Conservation (phyloP, 2,797 vertebrate genomes). For the Erethizon dorsatum region DNA sequence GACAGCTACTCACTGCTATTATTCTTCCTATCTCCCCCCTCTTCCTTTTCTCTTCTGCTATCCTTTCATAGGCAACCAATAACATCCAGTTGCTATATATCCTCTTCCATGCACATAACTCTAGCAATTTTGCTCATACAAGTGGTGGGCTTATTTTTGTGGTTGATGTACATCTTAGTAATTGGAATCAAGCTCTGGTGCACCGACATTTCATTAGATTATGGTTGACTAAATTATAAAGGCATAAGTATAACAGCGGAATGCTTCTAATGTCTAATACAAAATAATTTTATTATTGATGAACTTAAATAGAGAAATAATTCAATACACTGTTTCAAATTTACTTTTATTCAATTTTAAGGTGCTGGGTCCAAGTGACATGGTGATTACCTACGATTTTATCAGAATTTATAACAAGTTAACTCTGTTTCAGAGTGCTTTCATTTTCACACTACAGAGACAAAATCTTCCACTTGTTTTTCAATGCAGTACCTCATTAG, state of each 20-base stretch:
- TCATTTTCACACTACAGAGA: not conserved
- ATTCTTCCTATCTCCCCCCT: rapidly evolving
- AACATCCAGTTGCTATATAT: rapidly evolving
- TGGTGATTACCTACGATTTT: not conserved
- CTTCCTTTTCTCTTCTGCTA: not conserved
- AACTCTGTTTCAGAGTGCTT: not conserved
- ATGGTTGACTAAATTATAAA: not conserved
- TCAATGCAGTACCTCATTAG: not conserved
- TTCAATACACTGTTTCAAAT: not conserved
- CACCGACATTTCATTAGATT: not conserved
- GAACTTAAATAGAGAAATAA: constrained; percentile 32
- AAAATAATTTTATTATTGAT: constrained; percentile 16
- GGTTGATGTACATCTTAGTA: not conserved
- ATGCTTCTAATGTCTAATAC: not conserved
- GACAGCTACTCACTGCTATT: not conserved
- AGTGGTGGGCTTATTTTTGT: not conserved
- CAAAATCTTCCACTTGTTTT: not conserved
- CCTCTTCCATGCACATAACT: not conserved
- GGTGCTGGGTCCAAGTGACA: not conserved
- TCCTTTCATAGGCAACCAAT: not conserved
- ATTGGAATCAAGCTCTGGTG: not conserved
- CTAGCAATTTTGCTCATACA: not conserved
- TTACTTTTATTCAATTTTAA: not conserved
- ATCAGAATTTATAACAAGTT: not conserved
- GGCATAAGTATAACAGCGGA: not conserved